These are phyloP conservation scores for Rotaria socialis DNA, from an alignment of 2,888 invertebrate genomes.

Conservation along the genomic window DNA sequence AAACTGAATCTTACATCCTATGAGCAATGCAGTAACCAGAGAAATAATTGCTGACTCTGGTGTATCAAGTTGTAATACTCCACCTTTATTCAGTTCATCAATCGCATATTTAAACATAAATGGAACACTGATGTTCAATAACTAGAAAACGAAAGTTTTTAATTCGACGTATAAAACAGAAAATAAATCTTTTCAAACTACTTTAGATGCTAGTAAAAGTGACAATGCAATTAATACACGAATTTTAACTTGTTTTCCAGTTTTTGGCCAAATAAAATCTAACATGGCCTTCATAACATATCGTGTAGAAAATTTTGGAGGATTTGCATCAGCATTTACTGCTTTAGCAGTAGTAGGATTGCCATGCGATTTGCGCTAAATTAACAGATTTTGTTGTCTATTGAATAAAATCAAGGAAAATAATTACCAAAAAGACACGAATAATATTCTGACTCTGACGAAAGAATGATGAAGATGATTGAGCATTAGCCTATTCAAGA, in stretches of 20 bases:
- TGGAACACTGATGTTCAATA: constrained; percentile 83
- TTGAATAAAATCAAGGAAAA: not conserved
- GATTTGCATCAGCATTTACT: not conserved
- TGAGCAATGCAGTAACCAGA: constrained; percentile 72
- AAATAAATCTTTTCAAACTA: constrained; percentile 49
- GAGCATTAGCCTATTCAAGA: not conserved
- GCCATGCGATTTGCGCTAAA: constrained; percentile 19
- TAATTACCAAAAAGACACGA: not conserved
- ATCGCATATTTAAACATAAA: constrained; percentile 90
- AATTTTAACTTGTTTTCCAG: constrained; percentile 70
- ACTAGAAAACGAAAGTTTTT: constrained; percentile 59
- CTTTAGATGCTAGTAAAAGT: constrained; percentile 62
- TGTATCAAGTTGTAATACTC: constrained; percentile 62
- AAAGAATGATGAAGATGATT: not conserved
- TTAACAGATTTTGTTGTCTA: not conserved
- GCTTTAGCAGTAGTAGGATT: not conserved
- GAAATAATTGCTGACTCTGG: constrained; percentile 63
- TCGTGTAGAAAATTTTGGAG: not conserved
- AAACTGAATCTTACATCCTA: constrained; percentile 73
- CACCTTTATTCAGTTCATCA: constrained; percentile 73
- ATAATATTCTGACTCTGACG: not conserved
- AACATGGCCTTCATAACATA: constrained; percentile 66
- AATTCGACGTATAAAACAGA: not conserved
- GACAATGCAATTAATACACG: constrained; percentile 74
- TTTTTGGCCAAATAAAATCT: constrained; percentile 90